A percentile compares a stretch with the other conserved stretches of the same genome.
These are phyloP conservation scores for Idaea straminata DNA, from an alignment of 2,888 invertebrate genomes.

Conservation along the genomic window DNA sequence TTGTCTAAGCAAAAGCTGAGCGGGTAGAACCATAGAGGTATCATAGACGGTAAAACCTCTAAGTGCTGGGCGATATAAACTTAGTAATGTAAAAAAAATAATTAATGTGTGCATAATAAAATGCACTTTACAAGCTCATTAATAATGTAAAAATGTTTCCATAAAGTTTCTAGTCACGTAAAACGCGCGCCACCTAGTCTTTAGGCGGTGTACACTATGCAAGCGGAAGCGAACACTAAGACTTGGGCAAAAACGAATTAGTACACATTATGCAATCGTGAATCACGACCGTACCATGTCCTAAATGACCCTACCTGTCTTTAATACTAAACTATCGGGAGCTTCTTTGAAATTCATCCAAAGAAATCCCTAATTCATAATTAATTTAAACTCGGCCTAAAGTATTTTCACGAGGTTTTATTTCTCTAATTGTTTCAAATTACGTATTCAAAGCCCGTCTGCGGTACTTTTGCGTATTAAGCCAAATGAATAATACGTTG, in stretches of 20 bases:
- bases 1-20: no score
- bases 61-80: no score
- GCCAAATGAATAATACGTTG: not conserved
- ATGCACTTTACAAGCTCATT: constrained; percentile 43
- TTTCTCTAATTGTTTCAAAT: not conserved
- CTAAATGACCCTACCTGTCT: not conserved
- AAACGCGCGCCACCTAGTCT: constrained; percentile 28
- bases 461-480: not conserved
- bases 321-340: not conserved
- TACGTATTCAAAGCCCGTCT: not conserved
- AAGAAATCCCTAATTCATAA: not conserved
- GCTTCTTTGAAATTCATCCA: not conserved
- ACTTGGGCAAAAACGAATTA: constrained; percentile 9
- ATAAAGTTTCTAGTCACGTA: constrained; percentile 37
- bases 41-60: no score
- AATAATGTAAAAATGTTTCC: constrained; percentile 47
- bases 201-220: constrained; percentile 18
- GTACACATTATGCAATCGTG: constrained; percentile 26
- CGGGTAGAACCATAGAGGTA: no score
- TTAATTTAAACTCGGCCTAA: not conserved
- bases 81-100: constrained; percentile 17
- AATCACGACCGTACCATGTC: constrained; percentile 23
- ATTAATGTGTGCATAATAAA: constrained; percentile 33
- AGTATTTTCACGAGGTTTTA: not conserved
- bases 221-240: constrained; percentile 30